Conservation (phyloP, 2,113 vertebrate genomes). For the Corynorhinus townsendii region DNA sequence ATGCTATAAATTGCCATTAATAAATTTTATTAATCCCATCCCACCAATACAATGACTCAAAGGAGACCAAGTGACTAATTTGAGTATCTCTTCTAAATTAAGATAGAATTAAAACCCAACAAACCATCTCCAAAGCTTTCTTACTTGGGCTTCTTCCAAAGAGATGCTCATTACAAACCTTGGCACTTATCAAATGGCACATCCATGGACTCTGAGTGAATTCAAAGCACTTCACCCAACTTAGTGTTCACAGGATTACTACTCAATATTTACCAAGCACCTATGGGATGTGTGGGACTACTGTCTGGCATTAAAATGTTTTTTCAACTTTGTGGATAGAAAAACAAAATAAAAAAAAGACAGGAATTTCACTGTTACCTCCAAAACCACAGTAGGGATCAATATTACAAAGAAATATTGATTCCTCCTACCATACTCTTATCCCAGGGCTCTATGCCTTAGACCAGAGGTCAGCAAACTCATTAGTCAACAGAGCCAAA, state of each 20-base stretch:
- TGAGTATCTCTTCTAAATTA: background rate
- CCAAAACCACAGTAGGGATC: background rate
- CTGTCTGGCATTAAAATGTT: background rate
- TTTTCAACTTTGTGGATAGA: background rate
- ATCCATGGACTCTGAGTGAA: background rate
- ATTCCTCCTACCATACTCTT: background rate
- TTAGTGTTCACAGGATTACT: background rate
- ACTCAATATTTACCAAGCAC: background rate
- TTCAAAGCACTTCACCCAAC: background rate
- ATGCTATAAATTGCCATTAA: background rate
- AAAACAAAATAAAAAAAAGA: conserved; percentile 12
- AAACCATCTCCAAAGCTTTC: background rate
- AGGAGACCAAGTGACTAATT: conserved; percentile 18
- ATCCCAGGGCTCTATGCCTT: background rate
- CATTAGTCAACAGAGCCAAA: too few species aligned
- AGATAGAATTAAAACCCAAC: background rate
- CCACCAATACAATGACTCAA: conserved; percentile 35
- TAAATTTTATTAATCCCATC: conserved; percentile 19
- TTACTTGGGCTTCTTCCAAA: background rate
- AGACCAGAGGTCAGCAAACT: background rate
- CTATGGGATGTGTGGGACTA: background rate
- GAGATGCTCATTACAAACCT: background rate
- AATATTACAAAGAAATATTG: background rate
- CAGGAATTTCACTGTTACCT: background rate
- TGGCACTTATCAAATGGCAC: background rate